phyloP scores from a whole-genome alignment of 2,797 vertebrate genomes.

The Cyclura pinguis region DNA sequence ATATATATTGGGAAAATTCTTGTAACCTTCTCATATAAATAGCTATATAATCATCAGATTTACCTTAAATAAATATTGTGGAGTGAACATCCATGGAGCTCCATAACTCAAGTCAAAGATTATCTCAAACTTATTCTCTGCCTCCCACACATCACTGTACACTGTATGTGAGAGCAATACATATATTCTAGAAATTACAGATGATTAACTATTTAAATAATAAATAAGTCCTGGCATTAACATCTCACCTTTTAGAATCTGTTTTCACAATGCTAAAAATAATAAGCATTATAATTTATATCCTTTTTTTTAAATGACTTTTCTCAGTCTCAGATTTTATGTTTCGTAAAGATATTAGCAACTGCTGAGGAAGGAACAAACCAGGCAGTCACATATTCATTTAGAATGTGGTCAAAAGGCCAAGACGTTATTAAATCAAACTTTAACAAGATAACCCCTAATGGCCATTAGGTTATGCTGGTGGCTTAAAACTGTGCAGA shows the following conservation, averaged over 20 bases:
- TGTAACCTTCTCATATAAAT: neutral
- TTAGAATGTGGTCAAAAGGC: slow-evolving; percentile 32
- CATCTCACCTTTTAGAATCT: neutral
- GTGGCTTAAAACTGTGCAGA: slow-evolving; percentile 32
- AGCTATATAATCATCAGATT: neutral
- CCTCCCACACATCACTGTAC: no score
- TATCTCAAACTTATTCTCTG: neutral
- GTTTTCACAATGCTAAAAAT: neutral
- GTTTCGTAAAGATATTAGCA: neutral
- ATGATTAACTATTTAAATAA: neutral
- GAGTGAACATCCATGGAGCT: neutral
- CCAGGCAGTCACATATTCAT: neutral
- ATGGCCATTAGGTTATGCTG: slow-evolving; percentile 28
- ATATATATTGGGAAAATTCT: neutral
- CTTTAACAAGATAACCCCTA: slow-evolving; percentile 48
- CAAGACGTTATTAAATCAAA: slow-evolving; percentile 42
- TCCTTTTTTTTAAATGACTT: neutral
- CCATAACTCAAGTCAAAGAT: neutral
- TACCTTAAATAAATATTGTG: neutral
- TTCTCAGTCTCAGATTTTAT: neutral
- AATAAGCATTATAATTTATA: neutral
- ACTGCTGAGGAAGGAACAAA: slow-evolving; percentile 10
- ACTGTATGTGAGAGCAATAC: neutral
- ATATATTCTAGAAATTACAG: neutral
- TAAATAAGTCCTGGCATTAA: neutral